A percentile compares a stretch with the other conserved stretches of the same genome.
phyloP scores from a whole-genome alignment of 2,113 vertebrate genomes.

The Ammodytes dubius region DNA sequence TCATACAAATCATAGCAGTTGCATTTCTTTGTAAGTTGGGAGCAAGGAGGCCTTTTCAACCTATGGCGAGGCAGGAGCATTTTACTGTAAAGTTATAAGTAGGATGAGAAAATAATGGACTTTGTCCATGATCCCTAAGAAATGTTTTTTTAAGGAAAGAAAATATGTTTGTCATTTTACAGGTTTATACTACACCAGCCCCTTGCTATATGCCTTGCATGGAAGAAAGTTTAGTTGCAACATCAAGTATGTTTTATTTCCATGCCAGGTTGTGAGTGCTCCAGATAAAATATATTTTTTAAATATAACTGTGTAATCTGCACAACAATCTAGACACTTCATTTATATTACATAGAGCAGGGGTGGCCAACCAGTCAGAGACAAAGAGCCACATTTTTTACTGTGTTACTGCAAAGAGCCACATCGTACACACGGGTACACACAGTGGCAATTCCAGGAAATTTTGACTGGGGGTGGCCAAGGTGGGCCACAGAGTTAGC shows the following conservation, averaged over 20 bases:
- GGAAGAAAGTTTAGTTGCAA: neutral
- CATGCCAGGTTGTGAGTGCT: neutral
- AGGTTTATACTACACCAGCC: neutral
- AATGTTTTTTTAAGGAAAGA: neutral
- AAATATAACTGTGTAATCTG: neutral
- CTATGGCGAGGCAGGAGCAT: neutral
- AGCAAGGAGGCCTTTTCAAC: neutral
- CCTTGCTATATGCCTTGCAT: neutral
- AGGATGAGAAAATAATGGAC: neutral
- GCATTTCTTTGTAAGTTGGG: neutral
- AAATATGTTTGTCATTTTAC: neutral
- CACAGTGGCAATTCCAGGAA: too few species aligned
- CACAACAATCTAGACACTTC: neutral
- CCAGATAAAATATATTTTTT: neutral
- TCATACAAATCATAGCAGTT: conserved; percentile 3
- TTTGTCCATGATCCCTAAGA: neutral
- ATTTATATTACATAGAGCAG: too few species aligned
- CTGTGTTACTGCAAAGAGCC: too few species aligned
- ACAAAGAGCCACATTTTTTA: too few species aligned
- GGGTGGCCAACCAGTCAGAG: too few species aligned
- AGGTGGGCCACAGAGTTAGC: too few species aligned
- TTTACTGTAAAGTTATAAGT: neutral
- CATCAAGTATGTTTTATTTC: neutral
- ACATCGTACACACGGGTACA: too few species aligned
- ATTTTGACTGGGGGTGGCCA: too few species aligned